Percentiles rank a stretch among this genome's conserved stretches.
Conservation (phyloP, 2,888 invertebrate genomes). For the Eutolmus rufibarbis region DNA sequence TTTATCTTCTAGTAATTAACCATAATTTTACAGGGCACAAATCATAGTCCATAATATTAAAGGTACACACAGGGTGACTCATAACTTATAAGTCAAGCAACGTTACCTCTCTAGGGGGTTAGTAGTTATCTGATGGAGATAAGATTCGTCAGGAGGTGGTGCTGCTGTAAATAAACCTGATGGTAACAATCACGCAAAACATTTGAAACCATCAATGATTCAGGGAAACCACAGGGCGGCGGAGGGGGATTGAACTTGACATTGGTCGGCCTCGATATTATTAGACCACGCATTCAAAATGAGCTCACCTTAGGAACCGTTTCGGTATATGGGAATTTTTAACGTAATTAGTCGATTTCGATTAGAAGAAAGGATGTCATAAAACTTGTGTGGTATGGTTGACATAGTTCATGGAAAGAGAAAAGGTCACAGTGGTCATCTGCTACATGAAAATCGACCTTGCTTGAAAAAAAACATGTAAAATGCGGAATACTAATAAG, state of each 20-base stretch:
- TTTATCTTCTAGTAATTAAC: constrained; percentile 41
- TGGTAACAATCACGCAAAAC: background rate
- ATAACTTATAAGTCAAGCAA: background rate
- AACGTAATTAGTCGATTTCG: background rate
- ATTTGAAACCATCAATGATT: background rate
- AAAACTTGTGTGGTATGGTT: background rate
- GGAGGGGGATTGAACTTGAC: background rate
- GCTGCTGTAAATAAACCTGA: background rate
- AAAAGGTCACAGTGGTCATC: background rate
- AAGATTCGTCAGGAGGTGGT: background rate
- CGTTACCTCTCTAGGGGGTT: background rate
- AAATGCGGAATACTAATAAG: background rate
- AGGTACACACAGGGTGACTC: background rate
- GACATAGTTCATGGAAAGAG: background rate
- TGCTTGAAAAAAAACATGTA: background rate
- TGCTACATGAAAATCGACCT: background rate
- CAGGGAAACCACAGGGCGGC: background rate
- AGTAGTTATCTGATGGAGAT: background rate
- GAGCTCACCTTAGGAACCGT: background rate
- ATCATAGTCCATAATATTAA: background rate
- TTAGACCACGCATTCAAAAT: background rate
- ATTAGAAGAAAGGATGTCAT: background rate
- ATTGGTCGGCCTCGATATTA: background rate
- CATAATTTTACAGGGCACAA: background rate
- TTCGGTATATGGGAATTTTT: background rate